Evolutionary conservation across 2,113 vertebrate species (phyloP).

Genomic region (Pipa parva): DNA sequence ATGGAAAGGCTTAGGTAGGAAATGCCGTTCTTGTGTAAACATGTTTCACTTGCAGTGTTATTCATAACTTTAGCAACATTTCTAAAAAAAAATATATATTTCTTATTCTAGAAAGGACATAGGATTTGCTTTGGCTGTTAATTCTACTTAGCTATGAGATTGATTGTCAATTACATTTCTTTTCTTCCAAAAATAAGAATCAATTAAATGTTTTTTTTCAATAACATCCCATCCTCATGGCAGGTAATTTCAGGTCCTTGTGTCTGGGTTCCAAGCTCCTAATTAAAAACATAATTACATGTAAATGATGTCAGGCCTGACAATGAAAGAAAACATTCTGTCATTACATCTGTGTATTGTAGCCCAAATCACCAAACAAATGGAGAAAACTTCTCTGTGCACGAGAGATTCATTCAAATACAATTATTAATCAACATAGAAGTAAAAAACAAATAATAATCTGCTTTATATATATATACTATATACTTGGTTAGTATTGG

Average conservation of each 20-base stretch:
- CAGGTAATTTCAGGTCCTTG: constrained; percentile 34
- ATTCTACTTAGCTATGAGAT: constrained; percentile 11
- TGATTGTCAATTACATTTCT: constrained; percentile 30
- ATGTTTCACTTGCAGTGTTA: too few species aligned
- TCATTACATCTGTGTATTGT: constrained; percentile 25
- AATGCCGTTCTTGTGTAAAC: too few species aligned
- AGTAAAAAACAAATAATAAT: too few species aligned
- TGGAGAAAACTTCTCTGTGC: background rate
- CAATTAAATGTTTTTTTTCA: constrained; percentile 40
- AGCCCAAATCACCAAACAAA: background rate
- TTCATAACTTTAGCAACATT: too few species aligned
- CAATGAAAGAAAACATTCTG: constrained; percentile 23
- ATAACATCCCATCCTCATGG: constrained; percentile 12
- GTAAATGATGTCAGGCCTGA: constrained; percentile 35
- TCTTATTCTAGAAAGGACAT: too few species aligned
- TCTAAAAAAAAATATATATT: too few species aligned
- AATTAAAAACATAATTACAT: constrained; percentile 44
- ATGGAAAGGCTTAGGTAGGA: too few species aligned
- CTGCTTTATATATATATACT: too few species aligned
- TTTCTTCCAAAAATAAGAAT: constrained; percentile 40
- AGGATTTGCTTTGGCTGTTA: too few species aligned
- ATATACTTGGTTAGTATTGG: too few species aligned
- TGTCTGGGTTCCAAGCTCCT: constrained; percentile 24
- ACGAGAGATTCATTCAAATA: constrained; percentile 28
- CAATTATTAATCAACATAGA: constrained; percentile 33